phyloP scores from a whole-genome alignment of 2,113 vertebrate species.

The Dipodomys spectabilis region DNA sequence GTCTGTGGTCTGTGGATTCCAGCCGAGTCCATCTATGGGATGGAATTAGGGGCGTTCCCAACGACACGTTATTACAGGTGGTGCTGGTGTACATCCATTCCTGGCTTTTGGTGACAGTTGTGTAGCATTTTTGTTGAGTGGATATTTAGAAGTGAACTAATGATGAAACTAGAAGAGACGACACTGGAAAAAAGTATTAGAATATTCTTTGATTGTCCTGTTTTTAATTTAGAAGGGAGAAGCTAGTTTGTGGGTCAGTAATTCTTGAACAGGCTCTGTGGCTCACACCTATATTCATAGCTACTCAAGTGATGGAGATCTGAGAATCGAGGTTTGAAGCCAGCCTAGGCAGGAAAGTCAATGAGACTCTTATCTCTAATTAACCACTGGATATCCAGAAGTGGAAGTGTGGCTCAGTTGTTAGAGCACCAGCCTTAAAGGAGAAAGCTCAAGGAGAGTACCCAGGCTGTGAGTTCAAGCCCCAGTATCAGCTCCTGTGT shows the following conservation, averaged over 20 bases:
- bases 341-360: no score
- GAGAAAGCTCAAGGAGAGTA: no score
- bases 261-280: neutral
- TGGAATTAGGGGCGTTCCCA: neutral
- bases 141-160: neutral
- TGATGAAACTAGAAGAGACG: neutral
- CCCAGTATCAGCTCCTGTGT: no score
- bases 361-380: no score
- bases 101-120: neutral
- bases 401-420: no score
- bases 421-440: no score
- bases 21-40: neutral
- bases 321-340: no score
- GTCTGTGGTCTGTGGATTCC: accelerated
- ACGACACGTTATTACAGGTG: neutral
- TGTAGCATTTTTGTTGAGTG: neutral
- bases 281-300: no score
- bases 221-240: neutral
- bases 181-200: neutral
- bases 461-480: no score
- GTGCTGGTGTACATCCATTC: neutral
- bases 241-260: neutral
- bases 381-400: no score
- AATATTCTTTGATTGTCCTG: neutral
- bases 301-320: no score